These are phyloP conservation scores for Trichonephila clavipes DNA, from an alignment of 1,140 invertebrate genomes.

Conservation along the genomic window DNA sequence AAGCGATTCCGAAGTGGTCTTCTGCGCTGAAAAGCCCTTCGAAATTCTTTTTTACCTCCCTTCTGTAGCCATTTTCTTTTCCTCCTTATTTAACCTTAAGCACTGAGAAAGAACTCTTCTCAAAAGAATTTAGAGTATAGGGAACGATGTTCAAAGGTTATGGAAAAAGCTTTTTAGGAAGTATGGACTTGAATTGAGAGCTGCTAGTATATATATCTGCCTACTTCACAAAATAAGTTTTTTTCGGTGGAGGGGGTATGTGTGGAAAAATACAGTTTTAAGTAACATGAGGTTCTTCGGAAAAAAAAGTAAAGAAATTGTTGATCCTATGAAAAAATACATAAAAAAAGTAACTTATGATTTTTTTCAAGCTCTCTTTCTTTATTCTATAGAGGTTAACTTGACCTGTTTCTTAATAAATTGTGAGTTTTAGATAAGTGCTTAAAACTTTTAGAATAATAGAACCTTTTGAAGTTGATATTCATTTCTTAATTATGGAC, in stretches of 20 bases:
- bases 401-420: background rate
- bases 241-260: no score
- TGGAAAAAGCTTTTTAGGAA: constrained; percentile 43
- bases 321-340: background rate
- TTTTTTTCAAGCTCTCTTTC: background rate
- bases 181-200: constrained; percentile 18
- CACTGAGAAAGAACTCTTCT: background rate
- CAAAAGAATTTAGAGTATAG: constrained; percentile 30
- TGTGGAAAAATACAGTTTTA: background rate
- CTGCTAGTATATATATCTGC: background rate
- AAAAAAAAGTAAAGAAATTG: background rate
- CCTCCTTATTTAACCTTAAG: constrained; percentile 46
- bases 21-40: background rate
- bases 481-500: no score
- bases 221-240: constrained; percentile 12
- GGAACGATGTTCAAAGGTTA: constrained; percentile 55
- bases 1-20: constrained; percentile 10
- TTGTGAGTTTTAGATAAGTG: no score
- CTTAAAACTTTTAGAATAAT: no score
- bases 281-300: background rate
- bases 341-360: background rate
- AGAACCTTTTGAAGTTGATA: no score
- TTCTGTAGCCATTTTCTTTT: constrained; percentile 26
- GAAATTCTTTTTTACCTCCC: background rate
- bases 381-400: background rate